Evolutionary conservation across 1,140 invertebrate genomes (phyloP), one percentile per base, ranked within the genome.

Genomic region (Mycetomoellerius zeteki): DNA sequence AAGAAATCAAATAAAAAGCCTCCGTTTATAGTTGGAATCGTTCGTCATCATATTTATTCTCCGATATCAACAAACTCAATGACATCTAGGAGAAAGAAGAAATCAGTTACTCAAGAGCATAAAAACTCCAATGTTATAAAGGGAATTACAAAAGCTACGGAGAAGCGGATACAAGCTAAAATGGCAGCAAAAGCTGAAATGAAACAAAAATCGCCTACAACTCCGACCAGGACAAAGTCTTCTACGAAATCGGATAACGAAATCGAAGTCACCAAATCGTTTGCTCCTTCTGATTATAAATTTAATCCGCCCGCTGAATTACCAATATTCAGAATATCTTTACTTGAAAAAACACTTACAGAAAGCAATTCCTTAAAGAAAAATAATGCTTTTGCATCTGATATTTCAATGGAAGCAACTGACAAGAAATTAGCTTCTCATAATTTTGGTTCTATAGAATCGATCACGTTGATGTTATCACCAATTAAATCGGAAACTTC

Each of bases 1-100:
- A 93, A 93, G 85, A 78, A 91, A 16, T 92, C 95, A 93, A 96
- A 96, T 78, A 96, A 96, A 92, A 96, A 96, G 91, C 76, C 76
- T 7, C 80, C 91, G 0, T 96, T 95, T 76, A 92, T 94, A 89
- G 94, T 94, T 4, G 94, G 95, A 0, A 67, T 94, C 14, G 92
- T 94, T 0, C 94, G 92, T 71, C 94, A 95, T 77, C 91, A 91
- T 65, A 33, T 90, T 43, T 94, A 92, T 85, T 94, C 94, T 6
- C 93, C 94, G 86, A 1, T 60, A 47, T 33, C 37, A 5, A 19
- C 2, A 96, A 96, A 3, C 43, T 10, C 16, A 76, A 19, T 24
- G 0, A 8, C 19, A 0, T 8, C 7, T n/a, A 43, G 2, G 1
- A 12, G 30, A 54, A 85, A 85, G 14, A 85, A 76, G n/a, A 76